These are phyloP conservation scores for Scrobipalpa atriplicella DNA, from an alignment of 2,888 invertebrate species.

Conservation along the genomic window DNA sequence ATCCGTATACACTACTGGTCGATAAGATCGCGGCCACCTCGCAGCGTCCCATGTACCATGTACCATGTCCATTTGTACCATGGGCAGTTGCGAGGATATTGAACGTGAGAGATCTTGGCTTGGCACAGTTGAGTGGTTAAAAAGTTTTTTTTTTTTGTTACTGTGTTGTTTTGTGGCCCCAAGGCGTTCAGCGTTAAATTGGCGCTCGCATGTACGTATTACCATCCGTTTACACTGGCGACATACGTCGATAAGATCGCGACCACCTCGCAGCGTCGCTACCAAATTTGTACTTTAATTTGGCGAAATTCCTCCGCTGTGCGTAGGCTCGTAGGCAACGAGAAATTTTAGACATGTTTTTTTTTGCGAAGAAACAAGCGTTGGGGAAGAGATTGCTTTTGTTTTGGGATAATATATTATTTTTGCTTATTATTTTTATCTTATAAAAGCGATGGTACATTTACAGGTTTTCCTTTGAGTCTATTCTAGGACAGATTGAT, in stretches of 20 bases:
- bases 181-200: constrained; percentile 31
- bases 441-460: too few species aligned
- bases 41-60: too few species aligned
- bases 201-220: constrained; percentile 32
- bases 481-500: too few species aligned
- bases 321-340: background rate
- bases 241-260: constrained; percentile 33
- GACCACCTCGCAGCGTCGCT: background rate
- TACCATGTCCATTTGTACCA: too few species aligned
- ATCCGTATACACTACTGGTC: constrained; percentile 34
- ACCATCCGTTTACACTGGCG: constrained; percentile 34
- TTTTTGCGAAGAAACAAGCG: background rate
- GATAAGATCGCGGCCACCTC: constrained; percentile 30
- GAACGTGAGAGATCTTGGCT: too few species aligned
- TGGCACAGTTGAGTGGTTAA: too few species aligned
- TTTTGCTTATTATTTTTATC: background rate
- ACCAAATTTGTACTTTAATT: constrained; percentile 24
- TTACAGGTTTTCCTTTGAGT: too few species aligned
- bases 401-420: background rate
- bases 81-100: too few species aligned
- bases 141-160: too few species aligned
- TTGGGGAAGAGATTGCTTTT: constrained; percentile 3
- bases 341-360: background rate
- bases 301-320: constrained; percentile 2
- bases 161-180: too few species aligned